A percentile compares a stretch with the other conserved stretches of the same genome.
These are phyloP conservation scores for Tetraodon nigroviridis DNA, from an alignment of 2,113 vertebrate genomes.

Conservation along the genomic window DNA sequence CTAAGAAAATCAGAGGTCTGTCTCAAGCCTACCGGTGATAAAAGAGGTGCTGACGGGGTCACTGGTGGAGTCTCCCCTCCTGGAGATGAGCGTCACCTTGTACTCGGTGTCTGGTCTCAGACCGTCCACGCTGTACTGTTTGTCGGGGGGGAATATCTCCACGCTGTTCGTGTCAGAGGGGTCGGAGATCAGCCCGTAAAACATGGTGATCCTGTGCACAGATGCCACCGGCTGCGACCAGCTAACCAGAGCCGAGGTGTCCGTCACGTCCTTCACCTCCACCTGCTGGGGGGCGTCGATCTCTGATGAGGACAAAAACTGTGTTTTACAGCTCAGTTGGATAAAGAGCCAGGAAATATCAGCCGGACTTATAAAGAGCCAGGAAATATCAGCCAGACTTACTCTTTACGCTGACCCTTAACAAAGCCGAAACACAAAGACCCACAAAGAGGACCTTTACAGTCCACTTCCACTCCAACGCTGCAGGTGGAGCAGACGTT, in stretches of 20 bases:
- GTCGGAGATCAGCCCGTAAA: slow-evolving; percentile 74
- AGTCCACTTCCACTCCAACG: too few species aligned
- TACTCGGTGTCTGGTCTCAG: slow-evolving; percentile 88
- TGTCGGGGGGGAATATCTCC: slow-evolving; percentile 78
- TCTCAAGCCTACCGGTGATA: slow-evolving; percentile 78
- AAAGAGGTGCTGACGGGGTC: slow-evolving; percentile 78
- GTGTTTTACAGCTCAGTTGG: neutral
- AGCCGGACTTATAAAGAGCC: neutral
- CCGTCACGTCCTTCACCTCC: slow-evolving; percentile 83
- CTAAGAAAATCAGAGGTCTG: too few species aligned
- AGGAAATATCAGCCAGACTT: too few species aligned
- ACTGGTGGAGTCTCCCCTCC: slow-evolving; percentile 74
- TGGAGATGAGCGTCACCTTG: slow-evolving; percentile 79
- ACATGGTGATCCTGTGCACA: slow-evolving; percentile 78
- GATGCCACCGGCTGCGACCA: slow-evolving; percentile 86
- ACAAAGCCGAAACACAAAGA: too few species aligned
- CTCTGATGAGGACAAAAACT: slow-evolving; percentile 59
- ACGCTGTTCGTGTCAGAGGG: slow-evolving; percentile 75
- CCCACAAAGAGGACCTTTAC: too few species aligned
- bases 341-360: neutral
- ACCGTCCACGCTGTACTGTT: slow-evolving; percentile 80
- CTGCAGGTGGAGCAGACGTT: slow-evolving; percentile 11
- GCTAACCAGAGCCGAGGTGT: slow-evolving; percentile 83
- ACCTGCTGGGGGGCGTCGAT: slow-evolving; percentile 84
- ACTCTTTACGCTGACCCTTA: too few species aligned